phyloP scores from a whole-genome alignment of 2,888 invertebrate species.

The Hylaea fasciaria region DNA sequence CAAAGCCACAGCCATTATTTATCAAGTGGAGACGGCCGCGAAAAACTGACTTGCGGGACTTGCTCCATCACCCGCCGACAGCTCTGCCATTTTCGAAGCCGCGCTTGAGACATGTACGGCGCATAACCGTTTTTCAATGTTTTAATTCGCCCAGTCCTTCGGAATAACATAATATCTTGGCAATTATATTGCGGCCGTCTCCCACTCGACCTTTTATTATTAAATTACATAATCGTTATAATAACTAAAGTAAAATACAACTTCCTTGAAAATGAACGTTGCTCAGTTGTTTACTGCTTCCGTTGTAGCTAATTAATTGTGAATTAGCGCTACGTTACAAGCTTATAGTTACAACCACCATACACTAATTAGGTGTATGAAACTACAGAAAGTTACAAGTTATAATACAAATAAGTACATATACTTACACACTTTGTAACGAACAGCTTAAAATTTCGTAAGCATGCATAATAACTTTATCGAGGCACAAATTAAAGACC shows the following conservation, averaged over 20 bases:
- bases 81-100: conserved; percentile 80
- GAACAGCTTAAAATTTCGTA: conserved; percentile 60
- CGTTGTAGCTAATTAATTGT: conserved; percentile 24
- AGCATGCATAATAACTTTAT: conserved; percentile 44
- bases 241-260: conserved; percentile 3
- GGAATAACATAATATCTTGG: conserved; percentile 52
- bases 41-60: conserved; percentile 81
- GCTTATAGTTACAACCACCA: too few species aligned
- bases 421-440: conserved; percentile 1
- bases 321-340: conserved; percentile 41
- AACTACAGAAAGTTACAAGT: conserved; percentile 11
- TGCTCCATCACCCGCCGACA: conserved; percentile 69
- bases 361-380: conserved; percentile 7
- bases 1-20: conserved; percentile 84
- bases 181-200: conserved; percentile 67
- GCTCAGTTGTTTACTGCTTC: conserved; percentile 38
- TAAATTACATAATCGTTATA: conserved; percentile 5
- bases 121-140: conserved; percentile 78
- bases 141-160: conserved; percentile 75
- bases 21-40: conserved; percentile 84
- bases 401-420: too few species aligned
- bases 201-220: conserved; percentile 31
- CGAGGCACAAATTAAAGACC: conserved; percentile 61
- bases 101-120: conserved; percentile 70
- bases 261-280: conserved; percentile 14